A percentile compares a stretch with the other conserved stretches of the same genome.
These are phyloP conservation scores for Hanleya hanleyi DNA, from an alignment of 2,888 invertebrate genomes.

Conservation along the genomic window DNA sequence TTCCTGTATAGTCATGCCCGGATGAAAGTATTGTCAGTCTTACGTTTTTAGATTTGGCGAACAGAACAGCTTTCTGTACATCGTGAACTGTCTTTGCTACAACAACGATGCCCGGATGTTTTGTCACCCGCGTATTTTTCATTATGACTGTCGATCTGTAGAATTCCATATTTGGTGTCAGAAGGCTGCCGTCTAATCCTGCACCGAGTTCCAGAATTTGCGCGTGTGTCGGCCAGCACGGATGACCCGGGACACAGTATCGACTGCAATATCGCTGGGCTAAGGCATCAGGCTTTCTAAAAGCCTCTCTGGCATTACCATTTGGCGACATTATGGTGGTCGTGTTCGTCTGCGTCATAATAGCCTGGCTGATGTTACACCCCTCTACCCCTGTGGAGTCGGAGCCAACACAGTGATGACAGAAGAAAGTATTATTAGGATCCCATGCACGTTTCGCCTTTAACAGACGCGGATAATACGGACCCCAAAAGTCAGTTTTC, in stretches of 20 bases:
- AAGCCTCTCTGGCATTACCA: too few relatives aligned
- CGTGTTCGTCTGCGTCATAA: too few relatives aligned
- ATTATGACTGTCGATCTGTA: conserved; percentile 7
- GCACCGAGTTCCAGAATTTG: neutral
- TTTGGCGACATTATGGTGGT: too few relatives aligned
- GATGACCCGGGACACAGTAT: neutral
- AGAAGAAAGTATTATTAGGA: neutral
- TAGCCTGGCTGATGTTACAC: neutral
- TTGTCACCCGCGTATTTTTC: conserved; percentile 14
- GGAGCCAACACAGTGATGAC: neutral
- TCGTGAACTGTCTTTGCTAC: conserved; percentile 11
- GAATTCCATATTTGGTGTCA: neutral
- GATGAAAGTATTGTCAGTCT: conserved; percentile 17
- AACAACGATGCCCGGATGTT: conserved; percentile 12
- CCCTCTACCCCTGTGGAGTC: neutral
- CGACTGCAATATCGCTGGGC: too few relatives aligned
- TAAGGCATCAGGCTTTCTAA: too few relatives aligned
- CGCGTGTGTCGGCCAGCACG: neutral
- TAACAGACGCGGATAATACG: neutral
- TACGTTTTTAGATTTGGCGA: conserved; percentile 14
- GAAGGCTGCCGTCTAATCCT: neutral
- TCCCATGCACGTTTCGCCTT: neutral
- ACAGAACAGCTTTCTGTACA: conserved; percentile 15
- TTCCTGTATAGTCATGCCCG: conserved; percentile 28
- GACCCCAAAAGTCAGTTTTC: neutral